Evolutionary conservation across 2,113 vertebrate species (phyloP).

Genomic region (Ptilorrhoa leucosticta): DNA sequence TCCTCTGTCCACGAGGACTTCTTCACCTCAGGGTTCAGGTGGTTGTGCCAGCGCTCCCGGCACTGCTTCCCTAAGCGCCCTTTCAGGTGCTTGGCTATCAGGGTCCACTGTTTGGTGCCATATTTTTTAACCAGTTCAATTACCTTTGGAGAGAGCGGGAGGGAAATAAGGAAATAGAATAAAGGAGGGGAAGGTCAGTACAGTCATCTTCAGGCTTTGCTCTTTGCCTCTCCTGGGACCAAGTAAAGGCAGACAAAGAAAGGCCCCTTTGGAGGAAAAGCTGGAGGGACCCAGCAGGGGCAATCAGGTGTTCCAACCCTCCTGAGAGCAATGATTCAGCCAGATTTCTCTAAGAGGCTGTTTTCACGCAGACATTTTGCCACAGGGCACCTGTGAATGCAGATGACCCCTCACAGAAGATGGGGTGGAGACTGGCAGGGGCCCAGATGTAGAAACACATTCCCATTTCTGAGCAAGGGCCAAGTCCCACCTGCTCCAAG

Average conservation of each 20-base stretch:
- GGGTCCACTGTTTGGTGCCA: slow-evolving; percentile 95
- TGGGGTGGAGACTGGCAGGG: neutral
- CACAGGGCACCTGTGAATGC: neutral
- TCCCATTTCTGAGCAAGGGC: neutral
- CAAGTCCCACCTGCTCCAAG: neutral
- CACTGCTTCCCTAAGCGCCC: slow-evolving; percentile 96
- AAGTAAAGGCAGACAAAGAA: neutral
- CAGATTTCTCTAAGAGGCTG: neutral
- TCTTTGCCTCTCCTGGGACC: neutral
- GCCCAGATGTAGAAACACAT: neutral
- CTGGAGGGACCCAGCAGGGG: neutral
- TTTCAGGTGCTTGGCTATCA: slow-evolving; percentile 94
- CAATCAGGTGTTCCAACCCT: neutral
- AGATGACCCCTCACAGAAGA: neutral
- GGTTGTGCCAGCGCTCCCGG: slow-evolving; percentile 97
- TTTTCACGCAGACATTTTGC: neutral
- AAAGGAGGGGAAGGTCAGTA: neutral
- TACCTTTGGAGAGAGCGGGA: slow-evolving; percentile 73
- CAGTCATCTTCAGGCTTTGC: neutral
- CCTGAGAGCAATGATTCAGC: neutral
- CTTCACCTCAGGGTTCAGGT: slow-evolving; percentile 96
- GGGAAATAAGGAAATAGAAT: neutral
- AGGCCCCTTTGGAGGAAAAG: neutral
- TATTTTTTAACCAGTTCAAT: slow-evolving; percentile 94
- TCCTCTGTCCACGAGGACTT: slow-evolving; percentile 97